These are phyloP conservation scores for Peribatodes rhomboidaria DNA, from an alignment of 2,888 invertebrate genomes.

Conservation along the genomic window DNA sequence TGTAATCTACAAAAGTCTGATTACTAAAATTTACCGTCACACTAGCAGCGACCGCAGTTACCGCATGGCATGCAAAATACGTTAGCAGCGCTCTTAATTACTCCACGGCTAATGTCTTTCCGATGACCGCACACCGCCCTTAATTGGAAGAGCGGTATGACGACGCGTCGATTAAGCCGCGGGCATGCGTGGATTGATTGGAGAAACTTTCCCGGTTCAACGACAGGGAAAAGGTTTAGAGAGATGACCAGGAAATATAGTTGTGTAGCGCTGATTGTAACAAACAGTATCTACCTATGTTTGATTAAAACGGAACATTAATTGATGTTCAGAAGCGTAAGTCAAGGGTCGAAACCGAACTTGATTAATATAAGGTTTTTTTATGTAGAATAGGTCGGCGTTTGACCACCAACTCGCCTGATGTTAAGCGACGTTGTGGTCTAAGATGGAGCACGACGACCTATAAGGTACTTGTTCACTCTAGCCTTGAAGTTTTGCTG, in stretches of 20 bases:
- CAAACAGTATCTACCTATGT: too few relatives aligned
- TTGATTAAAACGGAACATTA: too few relatives aligned
- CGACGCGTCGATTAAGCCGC: constrained; percentile 39
- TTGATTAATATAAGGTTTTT: too few relatives aligned
- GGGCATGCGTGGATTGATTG: constrained; percentile 44
- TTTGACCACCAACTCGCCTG: too few relatives aligned
- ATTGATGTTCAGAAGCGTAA: too few relatives aligned
- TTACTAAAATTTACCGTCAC: not conserved
- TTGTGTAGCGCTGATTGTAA: not conserved
- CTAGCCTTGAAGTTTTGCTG: too few relatives aligned
- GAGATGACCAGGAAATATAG: not conserved
- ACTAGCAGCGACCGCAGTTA: not conserved
- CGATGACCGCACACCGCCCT: constrained; percentile 36
- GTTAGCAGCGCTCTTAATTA: constrained; percentile 16
- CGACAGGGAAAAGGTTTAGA: constrained; percentile 3
- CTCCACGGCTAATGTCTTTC: constrained; percentile 27
- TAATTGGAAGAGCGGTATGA: constrained; percentile 46
- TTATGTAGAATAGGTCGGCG: too few relatives aligned
- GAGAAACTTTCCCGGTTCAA: constrained; percentile 28
- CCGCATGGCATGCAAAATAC: constrained; percentile 37
- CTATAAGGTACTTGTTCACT: too few relatives aligned
- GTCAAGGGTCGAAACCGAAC: too few relatives aligned
- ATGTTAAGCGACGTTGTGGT: too few relatives aligned
- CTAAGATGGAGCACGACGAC: too few relatives aligned
- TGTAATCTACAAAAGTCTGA: not conserved